These are phyloP conservation scores for Falco biarmicus DNA, from an alignment of 2,797 vertebrate genomes.

Conservation along the genomic window DNA sequence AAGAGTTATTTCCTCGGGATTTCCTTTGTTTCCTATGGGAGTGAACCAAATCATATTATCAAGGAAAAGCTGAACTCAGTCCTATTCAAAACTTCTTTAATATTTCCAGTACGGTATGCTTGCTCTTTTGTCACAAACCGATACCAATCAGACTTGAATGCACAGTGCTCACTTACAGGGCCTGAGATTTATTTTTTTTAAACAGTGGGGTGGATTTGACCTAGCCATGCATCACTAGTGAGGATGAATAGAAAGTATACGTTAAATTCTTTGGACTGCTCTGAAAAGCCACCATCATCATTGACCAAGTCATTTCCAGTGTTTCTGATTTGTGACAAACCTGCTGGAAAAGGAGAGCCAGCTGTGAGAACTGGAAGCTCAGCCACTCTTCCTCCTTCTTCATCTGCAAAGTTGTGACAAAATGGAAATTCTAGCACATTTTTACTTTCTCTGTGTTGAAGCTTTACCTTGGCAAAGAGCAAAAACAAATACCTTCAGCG, in stretches of 20 bases:
- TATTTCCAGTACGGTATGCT: neutral
- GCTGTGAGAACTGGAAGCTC: constrained; percentile 53
- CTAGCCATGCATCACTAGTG: neutral
- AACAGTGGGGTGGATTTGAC: neutral
- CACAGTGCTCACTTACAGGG: neutral
- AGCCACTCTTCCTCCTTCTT: constrained; percentile 18
- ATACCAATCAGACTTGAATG: neutral
- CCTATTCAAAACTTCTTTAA: neutral
- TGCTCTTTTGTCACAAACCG: neutral
- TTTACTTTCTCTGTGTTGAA: constrained; percentile 60
- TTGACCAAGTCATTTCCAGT: neutral
- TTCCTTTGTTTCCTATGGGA: neutral
- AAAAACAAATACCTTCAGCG: neutral
- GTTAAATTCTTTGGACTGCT: neutral
- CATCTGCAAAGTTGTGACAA: constrained; percentile 26
- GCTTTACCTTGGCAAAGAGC: constrained; percentile 51
- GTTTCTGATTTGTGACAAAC: constrained; percentile 24
- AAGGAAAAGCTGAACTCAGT: neutral
- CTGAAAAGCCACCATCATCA: neutral
- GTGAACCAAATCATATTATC: neutral
- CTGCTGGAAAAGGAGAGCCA: constrained; percentile 46
- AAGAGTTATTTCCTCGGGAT: neutral
- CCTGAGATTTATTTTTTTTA: neutral
- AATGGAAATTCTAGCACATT: constrained; percentile 60
- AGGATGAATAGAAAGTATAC: neutral